Evolutionary conservation across 2,797 vertebrate genomes (phyloP).

Genomic region (Luscinia luscinia): DNA sequence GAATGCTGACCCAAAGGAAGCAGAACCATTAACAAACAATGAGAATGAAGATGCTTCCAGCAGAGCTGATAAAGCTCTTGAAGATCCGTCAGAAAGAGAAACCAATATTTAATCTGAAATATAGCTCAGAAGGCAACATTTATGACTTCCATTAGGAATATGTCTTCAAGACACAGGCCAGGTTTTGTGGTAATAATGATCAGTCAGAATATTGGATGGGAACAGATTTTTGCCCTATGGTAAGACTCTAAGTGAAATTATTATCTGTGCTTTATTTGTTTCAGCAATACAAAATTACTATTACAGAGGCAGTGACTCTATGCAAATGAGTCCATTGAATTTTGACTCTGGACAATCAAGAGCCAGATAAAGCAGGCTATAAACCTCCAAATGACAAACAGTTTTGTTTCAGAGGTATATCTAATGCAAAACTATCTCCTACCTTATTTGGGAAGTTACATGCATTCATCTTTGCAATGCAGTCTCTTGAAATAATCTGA

Average conservation of each 20-base stretch:
- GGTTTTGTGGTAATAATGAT: slow-evolving; percentile 57
- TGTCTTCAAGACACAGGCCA: slow-evolving; percentile 51
- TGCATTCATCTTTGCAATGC: background rate
- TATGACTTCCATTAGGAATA: slow-evolving; percentile 56
- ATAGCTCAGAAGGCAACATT: slow-evolving; percentile 42
- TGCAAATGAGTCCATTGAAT: background rate
- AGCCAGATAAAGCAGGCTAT: slow-evolving; percentile 7
- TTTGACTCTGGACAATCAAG: background rate
- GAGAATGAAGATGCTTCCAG: slow-evolving; percentile 69
- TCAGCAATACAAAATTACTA: slow-evolving; percentile 1
- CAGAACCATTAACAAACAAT: slow-evolving; percentile 72
- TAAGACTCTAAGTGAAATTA: slow-evolving; percentile 32
- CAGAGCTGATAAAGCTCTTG: slow-evolving; percentile 60
- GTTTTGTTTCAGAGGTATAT: background rate
- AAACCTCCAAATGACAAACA: slow-evolving; percentile 30
- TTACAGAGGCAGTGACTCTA: background rate
- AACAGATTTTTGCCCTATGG: slow-evolving; percentile 39
- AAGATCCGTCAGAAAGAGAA: slow-evolving; percentile 86
- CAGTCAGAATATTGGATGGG: slow-evolving; percentile 43
- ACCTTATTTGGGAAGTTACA: background rate
- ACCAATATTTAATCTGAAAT: slow-evolving; percentile 87
- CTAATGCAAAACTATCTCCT: background rate
- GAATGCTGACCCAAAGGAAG: slow-evolving; percentile 69
- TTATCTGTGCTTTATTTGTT: slow-evolving; percentile 30
- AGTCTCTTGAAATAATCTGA: background rate